These are phyloP conservation scores for Gerosis bhagava DNA, from an alignment of 2,888 invertebrate genomes.

Conservation along the genomic window DNA sequence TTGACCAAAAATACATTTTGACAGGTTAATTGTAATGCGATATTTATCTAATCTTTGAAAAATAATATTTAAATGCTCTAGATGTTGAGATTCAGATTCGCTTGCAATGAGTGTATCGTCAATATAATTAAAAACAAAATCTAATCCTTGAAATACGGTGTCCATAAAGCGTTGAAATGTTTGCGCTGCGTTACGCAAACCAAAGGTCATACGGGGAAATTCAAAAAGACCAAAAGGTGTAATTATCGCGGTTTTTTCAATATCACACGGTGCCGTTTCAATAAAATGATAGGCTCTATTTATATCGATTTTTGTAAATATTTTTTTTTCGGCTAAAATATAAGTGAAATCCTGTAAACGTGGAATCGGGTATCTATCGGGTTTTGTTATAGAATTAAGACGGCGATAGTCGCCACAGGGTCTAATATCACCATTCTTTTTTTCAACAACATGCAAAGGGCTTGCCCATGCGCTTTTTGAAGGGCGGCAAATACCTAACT, in stretches of 20 bases:
- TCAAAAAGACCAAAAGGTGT: slow-evolving; percentile 10
- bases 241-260: not conserved
- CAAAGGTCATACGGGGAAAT: slow-evolving; percentile 1
- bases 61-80: slow-evolving; percentile 8
- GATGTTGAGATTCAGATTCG: not conserved
- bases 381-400: not conserved
- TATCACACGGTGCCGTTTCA: not conserved
- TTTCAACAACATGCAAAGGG: not conserved
- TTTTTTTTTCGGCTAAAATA: not conserved
- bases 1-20: slow-evolving; percentile 16
- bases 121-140: slow-evolving; percentile 13
- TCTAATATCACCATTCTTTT: not conserved
- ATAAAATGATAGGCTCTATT: not conserved
- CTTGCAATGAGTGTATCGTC: slow-evolving; percentile 14
- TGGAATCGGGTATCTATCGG: slow-evolving; percentile 20
- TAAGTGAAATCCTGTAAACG: not conserved
- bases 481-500: slow-evolving; percentile 53
- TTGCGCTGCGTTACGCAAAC: slow-evolving; percentile 1
- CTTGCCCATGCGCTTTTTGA: slow-evolving; percentile 49
- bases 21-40: slow-evolving; percentile 20
- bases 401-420: not conserved
- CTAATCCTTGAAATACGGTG: slow-evolving; percentile 8
- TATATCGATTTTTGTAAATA: not conserved
- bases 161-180: slow-evolving; percentile 21
- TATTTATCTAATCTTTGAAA: slow-evolving; percentile 8